These are phyloP conservation scores for Pampusana beccarii DNA, from an alignment of 2,113 vertebrate genomes.

Conservation along the genomic window DNA sequence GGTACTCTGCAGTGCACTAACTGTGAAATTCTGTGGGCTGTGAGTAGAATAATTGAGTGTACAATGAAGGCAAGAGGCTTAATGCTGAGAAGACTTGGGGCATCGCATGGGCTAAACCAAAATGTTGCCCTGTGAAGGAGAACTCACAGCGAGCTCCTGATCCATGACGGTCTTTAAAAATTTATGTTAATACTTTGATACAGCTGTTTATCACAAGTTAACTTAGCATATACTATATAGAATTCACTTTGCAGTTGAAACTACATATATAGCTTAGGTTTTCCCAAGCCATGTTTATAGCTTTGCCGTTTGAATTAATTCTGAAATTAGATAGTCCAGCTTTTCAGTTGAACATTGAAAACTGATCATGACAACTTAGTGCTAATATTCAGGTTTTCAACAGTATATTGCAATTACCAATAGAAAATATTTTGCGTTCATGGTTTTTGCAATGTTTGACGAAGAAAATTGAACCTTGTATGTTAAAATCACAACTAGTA, in stretches of 20 bases:
- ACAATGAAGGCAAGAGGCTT: not conserved
- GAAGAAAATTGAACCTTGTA: not conserved
- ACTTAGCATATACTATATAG: slow-evolving; percentile 2
- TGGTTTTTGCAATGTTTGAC: not conserved
- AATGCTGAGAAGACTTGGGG: not conserved
- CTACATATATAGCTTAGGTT: not conserved
- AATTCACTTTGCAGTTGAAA: not conserved
- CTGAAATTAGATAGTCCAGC: not conserved
- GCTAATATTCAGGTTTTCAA: not conserved
- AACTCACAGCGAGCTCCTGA: not conserved
- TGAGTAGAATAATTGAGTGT: not conserved
- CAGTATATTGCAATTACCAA: not conserved
- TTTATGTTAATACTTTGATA: not conserved
- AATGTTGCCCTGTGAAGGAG: not conserved
- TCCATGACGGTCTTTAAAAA: not conserved
- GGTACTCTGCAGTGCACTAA: not conserved
- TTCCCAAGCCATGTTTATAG: not conserved
- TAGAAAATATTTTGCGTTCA: not conserved
- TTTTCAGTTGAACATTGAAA: not conserved
- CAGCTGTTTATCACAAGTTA: not conserved
- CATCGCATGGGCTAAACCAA: not conserved
- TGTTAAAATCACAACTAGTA: not conserved
- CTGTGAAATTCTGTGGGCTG: not conserved
- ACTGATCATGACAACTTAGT: not conserved
- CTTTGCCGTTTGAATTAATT: not conserved